Base-by-base conservation (phyloP, 2,797 vertebrate genomes). In the Pangasius djambal region DNA sequence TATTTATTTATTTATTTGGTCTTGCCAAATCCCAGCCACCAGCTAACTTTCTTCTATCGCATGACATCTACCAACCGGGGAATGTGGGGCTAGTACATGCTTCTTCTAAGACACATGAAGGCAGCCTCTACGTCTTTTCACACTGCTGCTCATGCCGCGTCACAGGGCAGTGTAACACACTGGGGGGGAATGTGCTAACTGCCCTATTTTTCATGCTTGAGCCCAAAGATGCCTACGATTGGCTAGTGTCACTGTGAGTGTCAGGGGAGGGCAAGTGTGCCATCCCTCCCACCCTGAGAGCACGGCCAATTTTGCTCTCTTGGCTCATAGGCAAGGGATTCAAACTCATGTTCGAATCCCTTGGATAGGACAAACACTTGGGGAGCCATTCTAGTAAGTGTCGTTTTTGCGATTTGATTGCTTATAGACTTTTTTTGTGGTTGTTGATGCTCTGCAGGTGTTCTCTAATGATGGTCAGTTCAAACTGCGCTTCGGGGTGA, bases 391-490 rank as follows among this genome's bases (percentile, higher is more conserved):
- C 6, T 52, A 16, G 48, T 1, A 61, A 57, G 55, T 57, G 55
- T 57, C 16, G 1, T 57, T 57, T 18, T 50, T 25, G 16, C 13
- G 75, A n/a, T 77, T 20, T 13, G 22, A 13, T 57, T 55, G n/a
- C 37, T 79, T 79, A 3, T 57, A 20, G 12, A 16, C 55, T 25
- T 75, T 61, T 61, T 15, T 55, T 52, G 61, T 67, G 31, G 8
- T 3, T 86, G n/a, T 88, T n/a, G 25, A 22, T 55, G 44, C 55
- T 4, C 75, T 87, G 0, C 92, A 98, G 98, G 95, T 99, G 40
- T 98, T 99, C 92, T 97, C 97, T 91, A 99, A 98, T 0, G 98
- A 99, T 10, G 98, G 98, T 1, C 98, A 98, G 93, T 99, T 99
- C 94, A 98, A 98, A 92, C 96, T 99, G 94, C 97, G 98, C 52